A percentile compares a stretch with the other conserved stretches of the same genome.
Evolutionary conservation across 2,888 invertebrate genomes (phyloP).

Genomic region (Drosophila nr. medialis): DNA sequence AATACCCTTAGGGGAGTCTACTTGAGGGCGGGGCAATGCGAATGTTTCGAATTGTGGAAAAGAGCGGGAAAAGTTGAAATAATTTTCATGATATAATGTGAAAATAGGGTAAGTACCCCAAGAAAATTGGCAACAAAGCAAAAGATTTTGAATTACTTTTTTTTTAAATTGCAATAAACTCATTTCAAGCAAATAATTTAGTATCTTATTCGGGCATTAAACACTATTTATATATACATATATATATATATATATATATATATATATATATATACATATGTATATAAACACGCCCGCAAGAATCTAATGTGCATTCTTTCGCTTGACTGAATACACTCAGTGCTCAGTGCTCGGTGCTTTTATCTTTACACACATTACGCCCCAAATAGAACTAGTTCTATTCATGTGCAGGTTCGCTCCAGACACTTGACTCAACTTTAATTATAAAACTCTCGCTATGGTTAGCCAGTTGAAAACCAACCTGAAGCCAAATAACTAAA

Average conservation of each 20-base stretch:
- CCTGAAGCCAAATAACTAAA: slow-evolving; percentile 12
- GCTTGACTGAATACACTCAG: slow-evolving; percentile 3
- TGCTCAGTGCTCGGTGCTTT: background rate
- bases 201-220: background rate
- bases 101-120: background rate
- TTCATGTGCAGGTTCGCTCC: background rate
- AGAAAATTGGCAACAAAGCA: background rate
- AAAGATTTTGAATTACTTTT: background rate
- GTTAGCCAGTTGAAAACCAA: slow-evolving; percentile 32
- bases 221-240: too few relatives aligned
- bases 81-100: background rate
- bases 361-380: background rate
- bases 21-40: background rate
- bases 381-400: slow-evolving; percentile 10
- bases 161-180: background rate
- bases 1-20: background rate
- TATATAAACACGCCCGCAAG: too few relatives aligned
- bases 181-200: background rate
- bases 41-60: background rate
- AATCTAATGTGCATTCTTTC: slow-evolving; percentile 7
- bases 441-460: slow-evolving; percentile 39
- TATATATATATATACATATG: too few relatives aligned
- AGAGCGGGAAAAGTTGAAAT: background rate
- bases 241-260: too few relatives aligned
- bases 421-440: slow-evolving; percentile 27